Evolutionary conservation across 2,888 invertebrate species (phyloP).

Genomic region (Pheosia gnoma): DNA sequence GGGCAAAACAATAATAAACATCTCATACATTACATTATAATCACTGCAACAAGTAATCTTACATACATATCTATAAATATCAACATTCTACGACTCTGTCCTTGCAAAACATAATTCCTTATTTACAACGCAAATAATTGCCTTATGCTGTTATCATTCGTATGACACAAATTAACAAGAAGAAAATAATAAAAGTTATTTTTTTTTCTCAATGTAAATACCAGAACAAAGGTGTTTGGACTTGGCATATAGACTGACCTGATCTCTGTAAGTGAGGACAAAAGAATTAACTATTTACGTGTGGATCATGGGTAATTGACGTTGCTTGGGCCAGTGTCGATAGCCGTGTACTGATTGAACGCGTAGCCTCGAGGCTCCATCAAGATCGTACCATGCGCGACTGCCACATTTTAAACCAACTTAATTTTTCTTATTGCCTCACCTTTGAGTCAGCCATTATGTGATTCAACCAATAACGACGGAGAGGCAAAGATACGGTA

Average conservation of each 20-base stretch:
- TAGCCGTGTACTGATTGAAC: too few relatives aligned
- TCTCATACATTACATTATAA: too few relatives aligned
- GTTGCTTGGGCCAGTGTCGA: neutral
- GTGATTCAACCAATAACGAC: too few relatives aligned
- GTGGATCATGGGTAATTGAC: neutral
- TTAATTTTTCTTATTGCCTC: too few relatives aligned
- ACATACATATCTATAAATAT: constrained; percentile 16
- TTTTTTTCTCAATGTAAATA: constrained; percentile 15
- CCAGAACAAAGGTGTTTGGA: constrained; percentile 8
- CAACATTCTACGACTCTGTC: constrained; percentile 18
- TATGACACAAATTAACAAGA: constrained; percentile 29
- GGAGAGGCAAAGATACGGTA: too few relatives aligned
- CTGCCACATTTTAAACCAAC: too few relatives aligned
- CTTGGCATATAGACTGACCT: constrained; percentile 35
- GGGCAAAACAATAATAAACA: too few relatives aligned
- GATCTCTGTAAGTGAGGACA: constrained; percentile 32
- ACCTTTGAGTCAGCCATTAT: too few relatives aligned
- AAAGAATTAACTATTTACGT: constrained; percentile 17
- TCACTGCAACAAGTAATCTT: neutral
- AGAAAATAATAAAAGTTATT: constrained; percentile 29
- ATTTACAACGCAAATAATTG: constrained; percentile 32
- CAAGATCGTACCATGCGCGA: too few relatives aligned
- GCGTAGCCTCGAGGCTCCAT: too few relatives aligned
- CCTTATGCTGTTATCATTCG: constrained; percentile 36
- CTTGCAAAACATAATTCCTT: constrained; percentile 38